phyloP scores from a whole-genome alignment of 1,140 invertebrate genomes.

The Papilio xuthus region DNA sequence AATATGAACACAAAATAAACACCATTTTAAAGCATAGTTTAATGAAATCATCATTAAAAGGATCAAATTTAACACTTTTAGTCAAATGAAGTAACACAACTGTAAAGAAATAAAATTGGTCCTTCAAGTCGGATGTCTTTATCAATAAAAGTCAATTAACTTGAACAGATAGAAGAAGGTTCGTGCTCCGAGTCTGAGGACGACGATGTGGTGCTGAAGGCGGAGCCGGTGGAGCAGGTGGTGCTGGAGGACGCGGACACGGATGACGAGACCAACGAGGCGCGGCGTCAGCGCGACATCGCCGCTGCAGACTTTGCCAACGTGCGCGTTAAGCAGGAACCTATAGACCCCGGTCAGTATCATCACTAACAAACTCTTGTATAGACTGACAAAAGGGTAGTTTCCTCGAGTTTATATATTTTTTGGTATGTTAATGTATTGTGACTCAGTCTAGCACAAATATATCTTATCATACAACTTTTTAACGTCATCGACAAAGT shows the following conservation, averaged over 20 bases:
- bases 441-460: no score
- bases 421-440: no score
- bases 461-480: no score
- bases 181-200: conserved; percentile 60
- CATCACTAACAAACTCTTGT: no score
- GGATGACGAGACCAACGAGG: conserved; percentile 71
- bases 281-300: conserved; percentile 67
- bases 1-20: no score
- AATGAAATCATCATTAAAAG: no score
- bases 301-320: conserved; percentile 76
- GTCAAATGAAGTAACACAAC: no score
- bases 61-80: no score
- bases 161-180: conserved; percentile 34
- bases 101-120: not conserved
- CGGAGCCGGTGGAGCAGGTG: conserved; percentile 79
- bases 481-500: no score
- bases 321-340: conserved; percentile 83
- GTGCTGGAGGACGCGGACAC: conserved; percentile 80
- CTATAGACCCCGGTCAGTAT: conserved; percentile 82
- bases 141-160: not conserved
- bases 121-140: not conserved
- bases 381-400: no score
- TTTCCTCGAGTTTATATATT: no score
- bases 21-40: no score
- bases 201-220: conserved; percentile 83